A percentile compares a stretch with the other conserved stretches of the same genome.
Conservation (phyloP, 2,888 invertebrate species). For the Anticlea derivata region DNA sequence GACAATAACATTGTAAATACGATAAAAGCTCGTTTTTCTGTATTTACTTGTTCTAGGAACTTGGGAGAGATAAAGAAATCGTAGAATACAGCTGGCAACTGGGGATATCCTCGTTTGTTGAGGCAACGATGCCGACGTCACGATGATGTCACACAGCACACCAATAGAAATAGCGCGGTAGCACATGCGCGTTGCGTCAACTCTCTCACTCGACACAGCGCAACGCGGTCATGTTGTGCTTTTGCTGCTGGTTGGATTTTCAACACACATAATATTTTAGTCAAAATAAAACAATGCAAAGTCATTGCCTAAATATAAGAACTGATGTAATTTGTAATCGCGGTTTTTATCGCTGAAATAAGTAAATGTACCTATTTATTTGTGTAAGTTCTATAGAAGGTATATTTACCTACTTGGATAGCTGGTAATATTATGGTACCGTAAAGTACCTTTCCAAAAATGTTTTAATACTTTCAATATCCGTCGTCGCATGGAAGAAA, state of each 20-base stretch:
- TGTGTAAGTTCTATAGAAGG: too few relatives aligned
- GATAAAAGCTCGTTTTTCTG: slow-evolving; percentile 7
- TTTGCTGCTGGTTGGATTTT: slow-evolving; percentile 40
- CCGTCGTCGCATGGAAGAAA: too few relatives aligned
- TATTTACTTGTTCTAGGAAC: slow-evolving; percentile 19
- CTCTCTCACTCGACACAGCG: slow-evolving; percentile 58
- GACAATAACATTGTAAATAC: background rate
- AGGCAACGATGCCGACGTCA: slow-evolving; percentile 72
- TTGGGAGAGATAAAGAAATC: slow-evolving; percentile 27
- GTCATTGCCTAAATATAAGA: slow-evolving; percentile 5
- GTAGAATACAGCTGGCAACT: slow-evolving; percentile 39
- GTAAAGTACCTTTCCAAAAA: too few relatives aligned
- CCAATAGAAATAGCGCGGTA: slow-evolving; percentile 71
- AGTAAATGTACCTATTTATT: too few relatives aligned
- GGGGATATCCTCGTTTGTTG: slow-evolving; percentile 78
- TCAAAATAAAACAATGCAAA: slow-evolving; percentile 19
- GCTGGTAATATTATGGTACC: too few relatives aligned
- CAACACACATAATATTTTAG: slow-evolving; percentile 35
- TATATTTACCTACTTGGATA: background rate
- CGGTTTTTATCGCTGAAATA: background rate
- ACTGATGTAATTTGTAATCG: slow-evolving; percentile 2
- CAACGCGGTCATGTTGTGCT: slow-evolving; percentile 44
- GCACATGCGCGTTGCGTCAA: slow-evolving; percentile 80
- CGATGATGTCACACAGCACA: slow-evolving; percentile 79
- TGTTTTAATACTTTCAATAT: too few relatives aligned